Evolutionary conservation across 2,113 vertebrate genomes (phyloP).

Genomic region (Chaetops frenatus): DNA sequence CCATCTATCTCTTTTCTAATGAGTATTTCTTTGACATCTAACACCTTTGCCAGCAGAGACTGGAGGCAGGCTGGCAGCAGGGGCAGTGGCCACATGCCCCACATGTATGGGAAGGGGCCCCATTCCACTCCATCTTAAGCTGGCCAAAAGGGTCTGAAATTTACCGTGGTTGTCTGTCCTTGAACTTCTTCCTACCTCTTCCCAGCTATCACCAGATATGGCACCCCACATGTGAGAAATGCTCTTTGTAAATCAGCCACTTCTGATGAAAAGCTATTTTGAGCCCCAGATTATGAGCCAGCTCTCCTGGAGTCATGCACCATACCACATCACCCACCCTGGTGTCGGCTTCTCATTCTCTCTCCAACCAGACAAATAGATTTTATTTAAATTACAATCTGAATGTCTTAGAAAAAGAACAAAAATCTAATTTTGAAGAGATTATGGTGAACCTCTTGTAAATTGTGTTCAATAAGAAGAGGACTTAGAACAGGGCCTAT

Average conservation of each 20-base stretch:
- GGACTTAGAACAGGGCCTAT: conserved; percentile 63
- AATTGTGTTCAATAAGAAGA: conserved; percentile 70
- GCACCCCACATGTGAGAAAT: background rate
- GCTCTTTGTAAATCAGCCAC: background rate
- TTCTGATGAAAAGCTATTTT: background rate
- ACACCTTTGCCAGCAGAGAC: background rate
- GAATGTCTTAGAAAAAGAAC: conserved; percentile 41
- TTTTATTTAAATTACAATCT: background rate
- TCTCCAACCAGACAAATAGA: background rate
- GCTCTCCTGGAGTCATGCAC: rapidly evolving
- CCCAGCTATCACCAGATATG: background rate
- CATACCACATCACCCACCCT: background rate
- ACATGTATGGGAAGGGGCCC: background rate
- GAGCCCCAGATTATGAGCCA: background rate
- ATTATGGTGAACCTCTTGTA: conserved; percentile 72
- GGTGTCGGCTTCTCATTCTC: background rate
- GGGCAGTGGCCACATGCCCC: background rate
- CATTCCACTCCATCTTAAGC: background rate
- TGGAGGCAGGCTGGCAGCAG: background rate
- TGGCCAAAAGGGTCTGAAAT: background rate
- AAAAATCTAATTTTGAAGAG: conserved; percentile 76
- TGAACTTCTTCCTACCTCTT: background rate
- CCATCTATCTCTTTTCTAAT: background rate
- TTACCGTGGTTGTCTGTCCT: background rate
- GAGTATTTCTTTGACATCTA: background rate